Conservation (phyloP, 2,797 vertebrate genomes). For the Poecilia gillii region DNA sequence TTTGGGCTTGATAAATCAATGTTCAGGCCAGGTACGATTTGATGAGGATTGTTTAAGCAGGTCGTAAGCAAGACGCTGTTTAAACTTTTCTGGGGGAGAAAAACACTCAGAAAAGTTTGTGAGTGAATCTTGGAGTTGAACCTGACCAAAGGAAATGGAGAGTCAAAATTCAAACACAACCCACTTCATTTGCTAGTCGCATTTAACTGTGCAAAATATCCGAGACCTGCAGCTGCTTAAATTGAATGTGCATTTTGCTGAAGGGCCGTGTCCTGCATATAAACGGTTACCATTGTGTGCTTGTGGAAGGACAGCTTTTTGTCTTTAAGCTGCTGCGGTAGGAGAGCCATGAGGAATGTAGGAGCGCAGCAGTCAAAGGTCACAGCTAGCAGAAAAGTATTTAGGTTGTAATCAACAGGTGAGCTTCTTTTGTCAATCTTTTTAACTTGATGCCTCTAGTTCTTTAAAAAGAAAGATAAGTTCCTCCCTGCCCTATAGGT, state of each 20-base stretch:
- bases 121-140: neutral
- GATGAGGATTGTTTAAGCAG: neutral
- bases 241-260: neutral
- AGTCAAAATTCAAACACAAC: neutral
- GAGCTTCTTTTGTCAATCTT: neutral
- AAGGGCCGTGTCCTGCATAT: neutral
- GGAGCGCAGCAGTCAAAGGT: slow-evolving; percentile 36
- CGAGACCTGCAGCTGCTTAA: neutral
- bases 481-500: neutral
- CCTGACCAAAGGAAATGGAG: neutral
- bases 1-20: neutral
- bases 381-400: slow-evolving; percentile 6
- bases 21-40: neutral
- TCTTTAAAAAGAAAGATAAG: neutral
- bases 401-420: slow-evolving; percentile 29
- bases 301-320: neutral
- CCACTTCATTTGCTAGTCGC: neutral
- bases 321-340: slow-evolving; percentile 1
- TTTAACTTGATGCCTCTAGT: neutral
- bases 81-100: neutral
- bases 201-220: neutral
- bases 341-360: slow-evolving; percentile 41
- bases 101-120: neutral
- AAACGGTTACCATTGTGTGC: neutral
- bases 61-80: neutral